Base-by-base conservation (phyloP, 37 sponge, comb jelly and placozoan genomes). In the Cliona cf. orientalis region DNA sequence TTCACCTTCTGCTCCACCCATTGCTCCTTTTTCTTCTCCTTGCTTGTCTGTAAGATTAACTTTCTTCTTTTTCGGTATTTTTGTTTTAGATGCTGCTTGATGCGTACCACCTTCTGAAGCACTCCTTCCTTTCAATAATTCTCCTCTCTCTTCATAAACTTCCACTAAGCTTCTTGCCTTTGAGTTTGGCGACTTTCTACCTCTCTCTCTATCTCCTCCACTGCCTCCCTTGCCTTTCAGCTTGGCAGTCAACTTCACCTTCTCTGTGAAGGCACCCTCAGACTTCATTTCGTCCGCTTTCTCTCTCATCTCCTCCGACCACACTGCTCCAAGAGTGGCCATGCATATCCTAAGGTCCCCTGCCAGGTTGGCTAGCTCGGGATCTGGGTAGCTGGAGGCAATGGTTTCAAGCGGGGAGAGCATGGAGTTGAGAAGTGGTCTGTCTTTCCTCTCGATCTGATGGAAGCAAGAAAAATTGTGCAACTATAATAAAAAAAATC, bases 321-420 rank as follows among this genome's bases (percentile, higher is more conserved):
- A 93, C 62, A 90, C 91, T 41, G 95, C 87, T 40, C 95, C 95
- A 26, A 90, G 74, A 0, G 91, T 94, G 46, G 81, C 88, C 3
- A 94, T 84, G 49, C 95, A 94, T 7, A 94, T 76, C 38, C 80
- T 68, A 59, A 94, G 80, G 21, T 94, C 91, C 67, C 63, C 62
- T 22, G 90, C 83, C 44, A 79, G 68, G 3, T 25, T 33, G 28
- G 75, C 22, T n/a, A 94, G 78, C 41, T 87, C 84, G 3, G 45
- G 46, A 35, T 66, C 74, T 0, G 91, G 91, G 60, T 80, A 90
- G 12, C 43, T 59, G n/a, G 34, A 25, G 3, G 82, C 76, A 57
- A 94, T 56, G 2, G 23, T 55, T 25, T 80, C 72, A 31, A 94
- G 58, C 0, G 42, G 31, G 0, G 80, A 74, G 41, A 71, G 66